phyloP scores from a whole-genome alignment of 2,797 vertebrate genomes.

The Galago senegalensis region DNA sequence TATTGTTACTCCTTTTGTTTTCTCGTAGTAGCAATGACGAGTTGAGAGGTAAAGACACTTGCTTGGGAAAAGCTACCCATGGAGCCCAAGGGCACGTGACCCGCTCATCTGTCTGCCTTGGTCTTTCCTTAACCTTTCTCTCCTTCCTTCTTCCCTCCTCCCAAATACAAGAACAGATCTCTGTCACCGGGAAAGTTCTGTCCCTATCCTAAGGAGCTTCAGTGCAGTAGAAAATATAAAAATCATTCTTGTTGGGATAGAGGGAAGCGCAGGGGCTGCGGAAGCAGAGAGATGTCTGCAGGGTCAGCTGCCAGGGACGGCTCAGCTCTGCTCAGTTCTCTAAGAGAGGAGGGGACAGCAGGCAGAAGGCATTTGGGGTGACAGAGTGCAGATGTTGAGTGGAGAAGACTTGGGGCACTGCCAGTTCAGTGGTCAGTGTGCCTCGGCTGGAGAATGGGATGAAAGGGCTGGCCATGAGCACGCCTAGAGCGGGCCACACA shows the following conservation, averaged over 20 bases:
- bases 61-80: not conserved
- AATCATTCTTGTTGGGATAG: not conserved
- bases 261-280: not conserved
- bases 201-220: not conserved
- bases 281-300: not conserved
- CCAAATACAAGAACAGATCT: not conserved
- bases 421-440: not conserved
- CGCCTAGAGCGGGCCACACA: not conserved
- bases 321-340: not conserved
- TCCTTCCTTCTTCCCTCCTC: not conserved
- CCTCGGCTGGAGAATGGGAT: not conserved
- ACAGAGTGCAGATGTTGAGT: not conserved
- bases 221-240: no score
- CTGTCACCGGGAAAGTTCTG: not conserved
- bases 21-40: not conserved
- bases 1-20: not conserved
- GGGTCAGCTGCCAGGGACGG: not conserved
- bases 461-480: not conserved
- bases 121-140: not conserved
- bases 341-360: fast-evolving
- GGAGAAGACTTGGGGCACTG: fast-evolving
- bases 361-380: no score
- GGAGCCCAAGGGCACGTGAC: no score
- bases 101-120: not conserved
- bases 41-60: not conserved